Percentiles rank a stretch among this genome's conserved stretches.
These are phyloP conservation scores for Proisotoma minuta DNA, from an alignment of 2,888 invertebrate genomes.

Conservation along the genomic window DNA sequence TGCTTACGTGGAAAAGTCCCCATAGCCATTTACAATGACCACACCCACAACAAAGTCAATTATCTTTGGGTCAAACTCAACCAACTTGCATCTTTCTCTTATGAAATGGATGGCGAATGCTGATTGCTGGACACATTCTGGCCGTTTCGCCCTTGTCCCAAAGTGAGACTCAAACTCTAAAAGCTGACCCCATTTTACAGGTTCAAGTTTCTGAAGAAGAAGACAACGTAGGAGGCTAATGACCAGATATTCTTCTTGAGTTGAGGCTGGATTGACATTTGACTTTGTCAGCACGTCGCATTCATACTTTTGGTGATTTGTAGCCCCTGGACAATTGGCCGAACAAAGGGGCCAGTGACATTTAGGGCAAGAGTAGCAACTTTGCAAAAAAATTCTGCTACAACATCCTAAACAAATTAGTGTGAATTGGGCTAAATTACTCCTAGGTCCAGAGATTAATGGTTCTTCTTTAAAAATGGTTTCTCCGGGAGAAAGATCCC, in stretches of 20 bases:
- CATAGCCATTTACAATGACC: conserved; percentile 27
- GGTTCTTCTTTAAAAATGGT: conserved; percentile 68
- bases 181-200: conserved; percentile 56
- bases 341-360: conserved; percentile 69
- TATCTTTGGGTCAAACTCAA: conserved; percentile 16
- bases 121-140: conserved; percentile 19
- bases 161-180: conserved; percentile 61
- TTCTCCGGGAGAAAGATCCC: conserved; percentile 66
- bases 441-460: conserved; percentile 63
- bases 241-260: conserved; percentile 61
- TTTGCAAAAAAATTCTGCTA: conserved; percentile 51
- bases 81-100: conserved; percentile 17
- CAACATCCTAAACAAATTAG: conserved; percentile 70
- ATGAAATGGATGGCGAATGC: conserved; percentile 24
- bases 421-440: conserved; percentile 21
- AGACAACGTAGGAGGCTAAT: conserved; percentile 64
- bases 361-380: conserved; percentile 8
- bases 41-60: conserved; percentile 27
- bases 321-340: conserved; percentile 55
- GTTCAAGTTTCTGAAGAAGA: conserved; percentile 58
- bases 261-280: conserved; percentile 18
- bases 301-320: conserved; percentile 57
- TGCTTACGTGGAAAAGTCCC: conserved; percentile 23
- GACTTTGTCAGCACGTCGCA: conserved; percentile 46
- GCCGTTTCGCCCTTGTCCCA: conserved; percentile 57